phyloP scores from a whole-genome alignment of 2,113 vertebrate species.

The Perca schrenkii region DNA sequence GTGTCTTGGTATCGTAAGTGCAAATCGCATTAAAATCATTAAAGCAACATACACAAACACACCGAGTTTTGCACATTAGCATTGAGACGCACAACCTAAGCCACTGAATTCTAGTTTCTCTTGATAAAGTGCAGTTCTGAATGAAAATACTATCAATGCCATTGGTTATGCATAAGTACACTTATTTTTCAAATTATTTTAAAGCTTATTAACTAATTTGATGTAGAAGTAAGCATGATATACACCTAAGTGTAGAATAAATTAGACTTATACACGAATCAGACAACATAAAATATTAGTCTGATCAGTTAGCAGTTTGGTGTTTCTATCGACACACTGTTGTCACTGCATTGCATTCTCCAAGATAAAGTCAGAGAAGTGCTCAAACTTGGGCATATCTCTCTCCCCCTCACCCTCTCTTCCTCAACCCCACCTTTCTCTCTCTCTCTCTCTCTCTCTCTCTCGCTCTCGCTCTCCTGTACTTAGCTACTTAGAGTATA shows the following conservation, averaged over 20 bases:
- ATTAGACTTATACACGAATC: neutral
- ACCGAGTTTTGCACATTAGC: constrained; percentile 61
- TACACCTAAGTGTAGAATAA: neutral
- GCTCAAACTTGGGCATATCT: neutral
- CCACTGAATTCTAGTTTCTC: constrained; percentile 25
- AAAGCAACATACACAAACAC: too few species aligned
- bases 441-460: neutral
- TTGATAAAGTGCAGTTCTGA: constrained; percentile 29
- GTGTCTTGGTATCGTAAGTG: too few species aligned
- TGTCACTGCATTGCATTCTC: constrained; percentile 2
- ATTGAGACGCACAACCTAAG: constrained; percentile 11
- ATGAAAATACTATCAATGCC: constrained; percentile 28
- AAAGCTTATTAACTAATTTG: neutral
- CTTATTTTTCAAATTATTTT: constrained; percentile 2
- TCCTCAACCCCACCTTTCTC: neutral
- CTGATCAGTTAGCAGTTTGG: neutral
- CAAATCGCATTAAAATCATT: too few species aligned
- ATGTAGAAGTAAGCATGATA: neutral
- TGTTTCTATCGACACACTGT: neutral
- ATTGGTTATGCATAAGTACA: neutral
- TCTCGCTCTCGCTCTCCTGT: neutral
- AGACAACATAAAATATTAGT: constrained; percentile 1
- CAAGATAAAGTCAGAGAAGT: constrained; percentile 19
- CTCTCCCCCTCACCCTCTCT: neutral
- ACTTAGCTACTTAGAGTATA: constrained; percentile 30